Evolutionary conservation across 2,113 vertebrate genomes (phyloP), one percentile per base, ranked within the genome.

Genomic region (Brachypteracias leptosomus): DNA sequence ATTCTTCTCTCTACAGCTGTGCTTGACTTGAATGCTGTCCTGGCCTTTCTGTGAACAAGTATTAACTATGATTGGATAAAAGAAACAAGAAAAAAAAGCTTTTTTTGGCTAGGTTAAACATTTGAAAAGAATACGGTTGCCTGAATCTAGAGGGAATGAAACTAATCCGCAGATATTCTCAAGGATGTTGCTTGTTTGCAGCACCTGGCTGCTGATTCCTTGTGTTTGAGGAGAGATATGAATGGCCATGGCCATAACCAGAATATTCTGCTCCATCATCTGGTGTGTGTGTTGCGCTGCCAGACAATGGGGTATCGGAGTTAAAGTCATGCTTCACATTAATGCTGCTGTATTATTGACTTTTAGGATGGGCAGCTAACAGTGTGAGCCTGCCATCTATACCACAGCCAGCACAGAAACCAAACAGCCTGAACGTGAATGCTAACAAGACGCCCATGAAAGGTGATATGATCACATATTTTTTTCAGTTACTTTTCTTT

Each of bases 311-410:
- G 20, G 4, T 55, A 42, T 16, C 11, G 1, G 42, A 63, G 49
- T 40, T 75, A 55, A 57, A 88, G 62, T 36, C 62, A 61, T 72
- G 77, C 35, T 49, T 74, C 35, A 38, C 6, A 15, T 70, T 97
- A 90, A 96, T 57, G 25, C 52, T 55, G 76, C 92, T 97, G 35
- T 95, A 20, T 89, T 95, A 35, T 82, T 96, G 80, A 90, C 93
- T 98, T 98, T 76, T 95, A 99, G 99, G 98, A 79, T 98, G 98
- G 98, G 93, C 97, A 91, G 97, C 96, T 65, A 91, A 81, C 88
- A 96, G 36, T 52, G 80, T 79, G 68, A 96, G 42, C 71, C 92
- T 95, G 16, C 96, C 97, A 3, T 58, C 97, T 62, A 26, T 90
- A 65, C 86, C 97, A 84, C 92, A 96, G 94, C 94, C 97, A 87